Evolutionary conservation across 2,888 invertebrate genomes (phyloP).

Genomic region (Mycogona germanica): DNA sequence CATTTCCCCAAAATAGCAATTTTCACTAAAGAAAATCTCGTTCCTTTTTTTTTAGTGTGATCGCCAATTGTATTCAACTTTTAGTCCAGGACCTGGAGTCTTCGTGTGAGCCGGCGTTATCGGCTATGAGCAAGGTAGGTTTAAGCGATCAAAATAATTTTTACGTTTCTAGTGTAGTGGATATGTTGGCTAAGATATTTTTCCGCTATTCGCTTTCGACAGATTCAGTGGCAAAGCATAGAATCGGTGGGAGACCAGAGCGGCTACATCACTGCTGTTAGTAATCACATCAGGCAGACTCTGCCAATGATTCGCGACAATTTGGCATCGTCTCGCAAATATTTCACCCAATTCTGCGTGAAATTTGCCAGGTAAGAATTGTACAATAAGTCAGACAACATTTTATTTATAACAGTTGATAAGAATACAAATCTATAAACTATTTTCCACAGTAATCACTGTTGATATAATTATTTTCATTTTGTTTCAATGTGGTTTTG

Average conservation of each 20-base stretch:
- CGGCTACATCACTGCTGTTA: slow-evolving; percentile 81
- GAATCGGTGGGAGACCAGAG: slow-evolving; percentile 96
- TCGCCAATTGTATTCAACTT: slow-evolving; percentile 63
- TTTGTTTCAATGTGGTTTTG: background rate
- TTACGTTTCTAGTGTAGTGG: background rate
- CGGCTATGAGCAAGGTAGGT: slow-evolving; percentile 75
- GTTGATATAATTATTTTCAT: too few species aligned
- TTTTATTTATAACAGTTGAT: background rate
- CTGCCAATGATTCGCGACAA: slow-evolving; percentile 83
- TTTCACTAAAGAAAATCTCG: background rate
- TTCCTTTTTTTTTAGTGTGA: slow-evolving; percentile 35
- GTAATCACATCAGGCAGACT: slow-evolving; percentile 68
- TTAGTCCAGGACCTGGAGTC: slow-evolving; percentile 89
- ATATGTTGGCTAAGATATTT: too few species aligned
- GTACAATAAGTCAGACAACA: background rate
- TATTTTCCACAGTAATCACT: too few species aligned
- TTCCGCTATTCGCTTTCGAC: slow-evolving; percentile 11
- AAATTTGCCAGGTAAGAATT: slow-evolving; percentile 69
- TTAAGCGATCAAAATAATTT: background rate
- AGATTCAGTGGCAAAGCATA: slow-evolving; percentile 83
- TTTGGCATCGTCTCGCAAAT: slow-evolving; percentile 81
- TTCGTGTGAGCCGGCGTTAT: slow-evolving; percentile 84
- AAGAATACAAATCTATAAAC: too few species aligned
- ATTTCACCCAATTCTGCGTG: slow-evolving; percentile 95
- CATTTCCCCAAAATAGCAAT: slow-evolving; percentile 11